Evolutionary conservation across 2,888 invertebrate genomes (phyloP), one percentile per base, ranked within the genome.

Genomic region (Orchesella flavescens): DNA sequence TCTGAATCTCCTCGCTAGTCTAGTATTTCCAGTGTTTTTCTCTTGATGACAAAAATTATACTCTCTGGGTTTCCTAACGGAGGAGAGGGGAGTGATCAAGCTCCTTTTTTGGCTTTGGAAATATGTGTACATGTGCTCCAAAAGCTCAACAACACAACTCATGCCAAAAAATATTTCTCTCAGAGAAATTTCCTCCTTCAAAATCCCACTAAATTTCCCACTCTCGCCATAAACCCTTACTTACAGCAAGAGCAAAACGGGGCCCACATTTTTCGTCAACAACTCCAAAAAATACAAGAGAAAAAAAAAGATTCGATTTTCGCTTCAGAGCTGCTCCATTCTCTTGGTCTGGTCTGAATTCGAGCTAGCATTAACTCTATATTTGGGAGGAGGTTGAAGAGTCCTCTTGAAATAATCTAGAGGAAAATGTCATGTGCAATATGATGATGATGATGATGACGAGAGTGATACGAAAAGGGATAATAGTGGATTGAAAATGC

Each of bases 391-490:
- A 59, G 21, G n/a, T 3, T 49, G 49, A 49, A n/a, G n/a, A 49
- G 49, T 3, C 1, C n/a, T 49, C n/a, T 49, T 49, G 59, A 59
- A 19, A 59, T 10, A 59, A 59, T 59, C 10, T 12, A 53, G 24
- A 1, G 49, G 17, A 19, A 49, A 59, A 74, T 19, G 10, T 21
- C 24, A 61, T n/a, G 63, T 21, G 12, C 44, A 63, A 74, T 63
- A 23, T 43, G 49, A 74, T 49, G 63, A 69, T 46, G 49, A 12
- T 21, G 19, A 46, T 66, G 17, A 10, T 34, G n/a, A n/a, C n/a
- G 43, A 74, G 59, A 61, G 43, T 74, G 61, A 73, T 59, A 73
- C 49, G 49, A 49, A 15, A 49, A 9, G 9, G 49, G 12, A n/a
- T 12, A n/a, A 49, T 49, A 49, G 49, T 12, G 49, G n/a, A 49